Evolutionary conservation across 2,888 invertebrate genomes (phyloP).

Genomic region (Drosophila anceps): DNA sequence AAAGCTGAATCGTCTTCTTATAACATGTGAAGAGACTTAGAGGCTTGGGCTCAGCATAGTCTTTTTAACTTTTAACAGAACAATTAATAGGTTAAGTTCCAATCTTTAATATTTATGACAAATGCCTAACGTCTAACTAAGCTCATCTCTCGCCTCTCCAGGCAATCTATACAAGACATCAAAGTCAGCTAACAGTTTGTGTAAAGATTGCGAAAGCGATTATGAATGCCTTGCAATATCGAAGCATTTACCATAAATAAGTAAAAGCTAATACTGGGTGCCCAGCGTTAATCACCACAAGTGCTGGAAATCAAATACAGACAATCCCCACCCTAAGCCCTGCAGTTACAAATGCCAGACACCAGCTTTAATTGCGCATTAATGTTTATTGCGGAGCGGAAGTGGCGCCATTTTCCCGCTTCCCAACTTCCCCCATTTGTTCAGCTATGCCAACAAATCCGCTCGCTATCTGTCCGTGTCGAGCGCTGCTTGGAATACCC

Average conservation of each 20-base stretch:
- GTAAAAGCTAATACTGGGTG: slow-evolving; percentile 48
- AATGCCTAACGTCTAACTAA: slow-evolving; percentile 23
- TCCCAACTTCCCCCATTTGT: slow-evolving; percentile 37
- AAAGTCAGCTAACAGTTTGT: slow-evolving; percentile 37
- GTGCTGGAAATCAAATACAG: slow-evolving; percentile 66
- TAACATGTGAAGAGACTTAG: too few species aligned
- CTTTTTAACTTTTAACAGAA: not conserved
- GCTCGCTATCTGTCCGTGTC: slow-evolving; percentile 24
- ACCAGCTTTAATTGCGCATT: slow-evolving; percentile 79
- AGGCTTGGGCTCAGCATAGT: not conserved
- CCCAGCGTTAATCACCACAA: slow-evolving; percentile 66
- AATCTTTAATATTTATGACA: slow-evolving; percentile 27
- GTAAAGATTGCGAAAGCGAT: slow-evolving; percentile 15
- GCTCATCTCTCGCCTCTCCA: not conserved
- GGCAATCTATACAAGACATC: slow-evolving; percentile 25
- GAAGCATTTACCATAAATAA: slow-evolving; percentile 56
- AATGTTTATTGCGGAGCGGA: slow-evolving; percentile 78
- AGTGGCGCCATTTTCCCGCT: slow-evolving; percentile 71
- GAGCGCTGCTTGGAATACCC: slow-evolving; percentile 26
- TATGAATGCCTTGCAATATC: slow-evolving; percentile 47
- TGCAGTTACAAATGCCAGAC: slow-evolving; percentile 51
- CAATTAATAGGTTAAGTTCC: not conserved
- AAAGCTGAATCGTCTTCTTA: not conserved
- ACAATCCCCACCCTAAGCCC: slow-evolving; percentile 33
- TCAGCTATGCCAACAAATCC: slow-evolving; percentile 31